Evolutionary conservation across 1,140 invertebrate genomes (phyloP).

Genomic region (Scaptodrosophila lebanonensis): DNA sequence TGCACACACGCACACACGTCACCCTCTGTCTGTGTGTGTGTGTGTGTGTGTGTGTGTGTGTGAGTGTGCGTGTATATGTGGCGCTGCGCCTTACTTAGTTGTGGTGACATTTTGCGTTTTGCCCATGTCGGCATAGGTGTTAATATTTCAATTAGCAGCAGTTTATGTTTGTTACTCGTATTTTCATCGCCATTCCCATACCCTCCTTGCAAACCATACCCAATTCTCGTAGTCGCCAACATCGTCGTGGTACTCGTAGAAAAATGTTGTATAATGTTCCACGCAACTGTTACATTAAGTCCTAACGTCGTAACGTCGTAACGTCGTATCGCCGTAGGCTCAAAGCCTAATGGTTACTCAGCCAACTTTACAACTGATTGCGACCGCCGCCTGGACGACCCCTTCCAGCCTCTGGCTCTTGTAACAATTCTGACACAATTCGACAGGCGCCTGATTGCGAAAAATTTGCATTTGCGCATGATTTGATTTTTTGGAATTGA

Average conservation of each 20-base stretch:
- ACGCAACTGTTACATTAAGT: slow-evolving; percentile 53
- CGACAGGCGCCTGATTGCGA: too few species aligned
- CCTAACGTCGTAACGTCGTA: slow-evolving; percentile 27
- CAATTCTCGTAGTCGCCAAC: too few species aligned
- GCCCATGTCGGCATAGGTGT: slow-evolving; percentile 51
- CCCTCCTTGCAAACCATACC: too few species aligned
- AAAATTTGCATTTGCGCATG: too few species aligned
- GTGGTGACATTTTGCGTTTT: slow-evolving; percentile 25
- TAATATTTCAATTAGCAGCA: slow-evolving; percentile 68
- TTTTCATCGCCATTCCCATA: too few species aligned
- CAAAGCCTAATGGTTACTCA: slow-evolving; percentile 18
- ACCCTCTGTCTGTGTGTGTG: too few species aligned
- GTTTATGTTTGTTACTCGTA: slow-evolving; percentile 63
- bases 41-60: too few species aligned
- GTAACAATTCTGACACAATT: too few species aligned
- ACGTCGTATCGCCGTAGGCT: background rate
- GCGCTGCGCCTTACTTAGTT: slow-evolving; percentile 14
- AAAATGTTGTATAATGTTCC: slow-evolving; percentile 50
- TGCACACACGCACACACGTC: slow-evolving; percentile 42
- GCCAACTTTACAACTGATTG: slow-evolving; percentile 40
- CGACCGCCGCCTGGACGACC: slow-evolving; percentile 9
- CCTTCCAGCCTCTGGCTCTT: slow-evolving; percentile 24
- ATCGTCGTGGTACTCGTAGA: too few species aligned
- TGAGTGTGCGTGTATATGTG: too few species aligned
- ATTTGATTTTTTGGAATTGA: too few species aligned